Conservation (phyloP, 1,140 invertebrate species). For the Vanessa tameamea region DNA sequence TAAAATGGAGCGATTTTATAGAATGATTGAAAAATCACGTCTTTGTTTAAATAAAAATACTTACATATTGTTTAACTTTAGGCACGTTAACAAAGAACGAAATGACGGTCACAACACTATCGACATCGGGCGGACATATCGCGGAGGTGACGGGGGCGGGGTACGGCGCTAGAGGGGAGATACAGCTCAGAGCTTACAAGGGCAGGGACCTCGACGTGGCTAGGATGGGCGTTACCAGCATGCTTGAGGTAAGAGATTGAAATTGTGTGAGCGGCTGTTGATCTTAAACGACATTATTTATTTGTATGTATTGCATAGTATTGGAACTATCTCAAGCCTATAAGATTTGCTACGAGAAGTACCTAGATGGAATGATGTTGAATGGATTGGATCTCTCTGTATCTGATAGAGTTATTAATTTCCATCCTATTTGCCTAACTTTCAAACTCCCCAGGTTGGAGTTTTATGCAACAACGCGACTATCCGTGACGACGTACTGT, state of each 20-base stretch:
- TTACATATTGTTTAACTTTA: constrained; percentile 29
- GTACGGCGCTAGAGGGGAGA: constrained; percentile 88
- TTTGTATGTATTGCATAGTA: too few relatives aligned
- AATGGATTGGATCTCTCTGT: too few relatives aligned
- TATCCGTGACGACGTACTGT: constrained; percentile 91
- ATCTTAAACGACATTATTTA: too few relatives aligned
- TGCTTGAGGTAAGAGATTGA: constrained; percentile 73
- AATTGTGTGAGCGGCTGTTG: not conserved
- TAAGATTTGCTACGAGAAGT: too few relatives aligned
- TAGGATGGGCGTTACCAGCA: constrained; percentile 85
- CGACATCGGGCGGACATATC: constrained; percentile 94
- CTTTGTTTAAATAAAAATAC: too few relatives aligned
- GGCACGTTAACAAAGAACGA: constrained; percentile 99
- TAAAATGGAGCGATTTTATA: too few relatives aligned
- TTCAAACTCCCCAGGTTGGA: constrained; percentile 84
- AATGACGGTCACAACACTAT: constrained; percentile 98
- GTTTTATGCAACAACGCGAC: constrained; percentile 98
- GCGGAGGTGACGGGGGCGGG: constrained; percentile 97
- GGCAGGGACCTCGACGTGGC: constrained; percentile 85
- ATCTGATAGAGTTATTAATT: too few relatives aligned
- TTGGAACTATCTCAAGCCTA: too few relatives aligned
- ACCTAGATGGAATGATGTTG: too few relatives aligned
- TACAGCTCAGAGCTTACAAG: constrained; percentile 89
- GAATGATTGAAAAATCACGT: too few relatives aligned
- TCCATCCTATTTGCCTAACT: not conserved